Evolutionary conservation across 2,888 invertebrate genomes (phyloP), one percentile per base, ranked within the genome.

Genomic region (Tetragonisca angustula): DNA sequence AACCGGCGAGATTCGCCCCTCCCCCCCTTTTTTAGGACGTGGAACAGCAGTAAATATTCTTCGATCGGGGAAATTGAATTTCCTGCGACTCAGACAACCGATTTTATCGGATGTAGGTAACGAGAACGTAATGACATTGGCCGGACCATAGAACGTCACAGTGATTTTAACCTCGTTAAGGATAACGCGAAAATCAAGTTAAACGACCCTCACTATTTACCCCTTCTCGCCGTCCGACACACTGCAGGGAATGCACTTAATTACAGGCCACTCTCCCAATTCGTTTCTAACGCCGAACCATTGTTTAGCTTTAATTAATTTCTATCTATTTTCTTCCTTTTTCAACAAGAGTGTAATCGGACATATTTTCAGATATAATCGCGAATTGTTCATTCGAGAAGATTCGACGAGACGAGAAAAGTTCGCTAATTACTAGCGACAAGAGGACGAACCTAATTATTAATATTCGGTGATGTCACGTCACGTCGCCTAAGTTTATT

Each of bases 111-210:
- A 76, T 87, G 70, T 59, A 15, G 56, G n/a, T 84, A 89, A 87
- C 79, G 70, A 72, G 50, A 71, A 73, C 71, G 80, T 84, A 88
- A 88, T 85, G 82, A 81, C 76, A 85, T 87, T 89, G 83, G 64
- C 74, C 61, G 85, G 75, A 83, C 85, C 84, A 90, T 90, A 85
- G 90, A 70, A 83, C 87, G 85, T 88, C 87, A 85, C 76, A 77
- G 85, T 69, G 81, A 89, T 81, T 87, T 87, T 91, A 90, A 90
- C 86, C 75, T 87, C 78, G 82, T 90, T 88, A 91, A 85, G 68
- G 88, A 87, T 88, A 91, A 90, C 88, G 82, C 72, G 88, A 79
- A 88, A 90, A 90, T 84, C 87, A 90, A 90, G 88, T 90, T 90
- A 89, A 80, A 81, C 72, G 81, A 72, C 43, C 76, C 75, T 78